Evolutionary conservation across 2,888 invertebrate species (phyloP).

Genomic region (Malthinus seriepunctatus): DNA sequence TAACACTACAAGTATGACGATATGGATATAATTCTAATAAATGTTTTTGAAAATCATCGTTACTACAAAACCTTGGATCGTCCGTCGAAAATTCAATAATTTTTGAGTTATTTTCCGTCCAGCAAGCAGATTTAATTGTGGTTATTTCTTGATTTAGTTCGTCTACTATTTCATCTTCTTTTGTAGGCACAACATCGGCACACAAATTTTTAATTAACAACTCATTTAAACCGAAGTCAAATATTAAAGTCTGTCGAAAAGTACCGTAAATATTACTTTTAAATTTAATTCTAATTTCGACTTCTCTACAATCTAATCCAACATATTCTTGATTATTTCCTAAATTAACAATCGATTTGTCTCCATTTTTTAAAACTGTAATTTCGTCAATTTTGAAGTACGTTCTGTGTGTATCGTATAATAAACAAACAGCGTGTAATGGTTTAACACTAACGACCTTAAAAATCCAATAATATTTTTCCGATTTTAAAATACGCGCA

Average conservation of each 20-base stretch:
- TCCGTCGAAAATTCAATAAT: conserved; percentile 46
- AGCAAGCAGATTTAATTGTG: conserved; percentile 62
- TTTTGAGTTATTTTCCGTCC: conserved; percentile 59
- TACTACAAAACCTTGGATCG: conserved; percentile 33
- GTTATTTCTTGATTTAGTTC: conserved; percentile 67
- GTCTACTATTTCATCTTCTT: conserved; percentile 66
- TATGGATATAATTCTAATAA: conserved; percentile 66
- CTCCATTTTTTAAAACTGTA: conserved; percentile 33
- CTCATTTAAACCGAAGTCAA: conserved; percentile 72
- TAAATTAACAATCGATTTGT: conserved; percentile 38
- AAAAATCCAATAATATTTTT: conserved; percentile 65
- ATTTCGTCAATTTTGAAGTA: conserved; percentile 66
- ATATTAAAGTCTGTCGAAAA: conserved; percentile 76
- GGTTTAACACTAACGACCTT: conserved; percentile 58
- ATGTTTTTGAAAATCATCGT: conserved; percentile 58
- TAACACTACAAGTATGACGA: conserved; percentile 68
- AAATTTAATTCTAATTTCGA: conserved; percentile 61
- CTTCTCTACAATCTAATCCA: background rate
- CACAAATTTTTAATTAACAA: conserved; percentile 69
- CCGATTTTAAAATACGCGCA: conserved; percentile 42
- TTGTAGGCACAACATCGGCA: conserved; percentile 74
- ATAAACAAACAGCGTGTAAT: conserved; percentile 65
- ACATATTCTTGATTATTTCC: conserved; percentile 50
- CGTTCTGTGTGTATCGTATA: conserved; percentile 71
- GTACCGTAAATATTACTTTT: conserved; percentile 76